Evolutionary conservation across 2,797 vertebrate genomes (phyloP), one percentile per base, ranked within the genome.

Genomic region (Cossypha heuglini): DNA sequence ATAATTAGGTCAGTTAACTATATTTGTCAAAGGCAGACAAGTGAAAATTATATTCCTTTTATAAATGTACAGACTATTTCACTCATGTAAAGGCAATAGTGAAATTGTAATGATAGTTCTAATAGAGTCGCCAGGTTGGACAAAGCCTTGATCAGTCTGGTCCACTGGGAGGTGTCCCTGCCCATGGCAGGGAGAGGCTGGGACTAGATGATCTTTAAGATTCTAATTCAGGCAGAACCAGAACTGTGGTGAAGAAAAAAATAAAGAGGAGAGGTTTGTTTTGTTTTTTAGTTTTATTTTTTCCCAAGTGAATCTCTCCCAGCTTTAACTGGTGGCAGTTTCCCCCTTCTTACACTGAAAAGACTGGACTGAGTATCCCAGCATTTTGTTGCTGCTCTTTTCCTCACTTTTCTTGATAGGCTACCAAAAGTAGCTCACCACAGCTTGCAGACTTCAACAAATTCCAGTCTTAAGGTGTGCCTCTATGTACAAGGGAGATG

Each of bases 161-260:
- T 64, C 29, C 40, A 22, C 21, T 24, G 29, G 29, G 26, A 46
- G 15, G 51, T 22, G 38, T 71, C 51, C 21, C 45, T 58, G 33
- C 7, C 15, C 72, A 40, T 5, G 37, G 28, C 24, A 76, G 49
- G 43, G 14, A 64, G 37, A 22, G 28, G 25, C 5, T 49, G 45
- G 33, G 17, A 35, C 43, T 58, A 46, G 21, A 35, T 20, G 7
- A 40, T 71, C 21, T 71, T 45, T 46, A 35, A 52, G 58, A 58
- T 71, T 83, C 17, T 35, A 84, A 38, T 71, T 83, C 52, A 66
- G 55, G 51, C 7, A 91, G 28, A 94, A 88, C 10, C 51, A 87
- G 61, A 91, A 78, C 12, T 31, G 43, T 40, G 45, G 16, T 22
- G 18, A 86, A 58, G 13, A 31, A 51, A 73, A 42, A 40, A 80